Evolutionary conservation across 1,140 invertebrate species (phyloP).

Genomic region (Zaprionus taronus): DNA sequence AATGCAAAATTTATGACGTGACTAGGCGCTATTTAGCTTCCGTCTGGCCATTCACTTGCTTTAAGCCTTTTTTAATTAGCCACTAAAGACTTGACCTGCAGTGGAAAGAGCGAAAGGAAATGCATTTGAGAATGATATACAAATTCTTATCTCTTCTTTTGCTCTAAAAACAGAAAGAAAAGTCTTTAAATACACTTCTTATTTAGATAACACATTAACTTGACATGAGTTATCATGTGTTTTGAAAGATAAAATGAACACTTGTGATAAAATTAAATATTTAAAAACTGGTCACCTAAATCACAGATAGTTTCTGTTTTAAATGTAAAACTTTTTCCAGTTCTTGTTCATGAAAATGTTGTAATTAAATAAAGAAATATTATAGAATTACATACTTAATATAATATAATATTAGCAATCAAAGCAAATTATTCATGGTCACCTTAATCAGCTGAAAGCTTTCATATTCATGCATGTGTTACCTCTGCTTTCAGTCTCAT

Average conservation of each 20-base stretch:
- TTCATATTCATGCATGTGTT: not conserved
- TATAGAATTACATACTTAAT: not conserved
- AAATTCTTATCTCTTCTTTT: too few relatives aligned
- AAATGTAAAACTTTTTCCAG: not conserved
- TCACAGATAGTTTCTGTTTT: not conserved
- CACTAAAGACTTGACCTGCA: not conserved
- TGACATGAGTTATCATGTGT: too few relatives aligned
- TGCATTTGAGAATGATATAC: too few relatives aligned
- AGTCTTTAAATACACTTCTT: too few relatives aligned
- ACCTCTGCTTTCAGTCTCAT: not conserved
- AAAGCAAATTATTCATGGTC: not conserved
- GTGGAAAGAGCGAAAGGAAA: too few relatives aligned
- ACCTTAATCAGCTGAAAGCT: not conserved
- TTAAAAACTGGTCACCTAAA: not conserved
- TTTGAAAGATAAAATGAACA: too few relatives aligned
- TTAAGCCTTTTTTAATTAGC: not conserved
- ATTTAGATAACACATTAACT: too few relatives aligned
- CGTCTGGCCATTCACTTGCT: not conserved
- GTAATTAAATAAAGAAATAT: too few relatives aligned
- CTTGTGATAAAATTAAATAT: too few relatives aligned
- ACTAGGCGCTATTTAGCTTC: too few relatives aligned
- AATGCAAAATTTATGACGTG: conserved; percentile 1
- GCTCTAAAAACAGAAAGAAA: too few relatives aligned
- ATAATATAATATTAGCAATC: not conserved
- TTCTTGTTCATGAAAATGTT: too few relatives aligned